Evolutionary conservation across 2,113 vertebrate species (phyloP).

Genomic region (Marmota monax): DNA sequence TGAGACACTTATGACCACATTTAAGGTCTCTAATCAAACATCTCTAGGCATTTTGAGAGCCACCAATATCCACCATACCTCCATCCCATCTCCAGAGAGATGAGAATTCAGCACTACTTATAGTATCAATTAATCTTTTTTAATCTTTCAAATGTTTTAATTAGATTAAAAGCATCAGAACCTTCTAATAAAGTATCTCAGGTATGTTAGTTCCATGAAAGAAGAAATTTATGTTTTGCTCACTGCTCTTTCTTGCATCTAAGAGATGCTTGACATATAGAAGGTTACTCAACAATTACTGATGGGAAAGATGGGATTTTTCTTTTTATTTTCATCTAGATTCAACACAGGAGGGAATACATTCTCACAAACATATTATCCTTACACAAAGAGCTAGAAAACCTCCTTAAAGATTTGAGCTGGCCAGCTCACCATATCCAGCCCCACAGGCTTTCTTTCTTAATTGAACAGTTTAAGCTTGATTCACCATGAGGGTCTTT

Average conservation of each 20-base stretch:
- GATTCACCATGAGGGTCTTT: background rate
- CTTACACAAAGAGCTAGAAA: background rate
- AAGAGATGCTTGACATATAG: background rate
- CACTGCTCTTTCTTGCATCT: background rate
- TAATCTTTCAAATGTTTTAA: constrained; percentile 22
- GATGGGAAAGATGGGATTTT: background rate
- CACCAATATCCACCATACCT: background rate
- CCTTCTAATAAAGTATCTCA: background rate
- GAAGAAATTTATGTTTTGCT: background rate
- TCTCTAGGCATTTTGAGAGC: background rate
- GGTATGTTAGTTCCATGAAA: background rate
- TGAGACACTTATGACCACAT: background rate
- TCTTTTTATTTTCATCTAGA: constrained; percentile 1
- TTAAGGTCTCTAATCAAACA: background rate
- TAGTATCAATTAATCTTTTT: background rate
- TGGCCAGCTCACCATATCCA: background rate
- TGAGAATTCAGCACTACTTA: background rate
- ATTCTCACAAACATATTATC: background rate
- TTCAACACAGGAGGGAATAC: background rate
- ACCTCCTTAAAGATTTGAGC: background rate
- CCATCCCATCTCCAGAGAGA: background rate
- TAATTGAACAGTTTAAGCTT: background rate
- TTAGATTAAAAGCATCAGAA: background rate
- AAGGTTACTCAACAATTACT: background rate
- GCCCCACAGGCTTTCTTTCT: background rate